Evolutionary conservation across 2,888 invertebrate genomes (phyloP).

Genomic region (Hipparchia sbordonii): DNA sequence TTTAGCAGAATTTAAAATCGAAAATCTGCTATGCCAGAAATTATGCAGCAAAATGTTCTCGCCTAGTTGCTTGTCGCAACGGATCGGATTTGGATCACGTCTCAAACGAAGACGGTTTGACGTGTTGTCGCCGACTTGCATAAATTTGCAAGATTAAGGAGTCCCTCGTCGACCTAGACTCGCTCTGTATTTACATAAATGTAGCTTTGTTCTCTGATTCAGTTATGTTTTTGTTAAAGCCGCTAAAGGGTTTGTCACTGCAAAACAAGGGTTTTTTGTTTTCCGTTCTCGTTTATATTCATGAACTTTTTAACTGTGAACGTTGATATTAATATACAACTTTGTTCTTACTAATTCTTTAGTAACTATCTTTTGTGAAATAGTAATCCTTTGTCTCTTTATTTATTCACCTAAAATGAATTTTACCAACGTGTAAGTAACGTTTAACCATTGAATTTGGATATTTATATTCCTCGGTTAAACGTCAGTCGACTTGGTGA

Average conservation of each 20-base stretch:
- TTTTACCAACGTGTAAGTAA: too few species aligned
- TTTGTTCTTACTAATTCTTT: too few species aligned
- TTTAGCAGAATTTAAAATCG: not conserved
- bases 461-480: too few species aligned
- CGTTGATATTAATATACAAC: not conserved
- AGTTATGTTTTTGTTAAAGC: conserved; percentile 16
- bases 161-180: conserved; percentile 54
- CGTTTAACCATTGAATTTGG: too few species aligned
- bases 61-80: conserved; percentile 70
- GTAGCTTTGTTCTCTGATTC: conserved; percentile 41
- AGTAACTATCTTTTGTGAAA: too few species aligned
- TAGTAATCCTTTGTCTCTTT: too few species aligned
- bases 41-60: conserved; percentile 70
- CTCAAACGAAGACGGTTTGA: conserved; percentile 76
- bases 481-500: too few species aligned
- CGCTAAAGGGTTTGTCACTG: not conserved
- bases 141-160: conserved; percentile 81
- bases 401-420: too few species aligned
- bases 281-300: conserved; percentile 5
- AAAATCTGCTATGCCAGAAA: conserved; percentile 42
- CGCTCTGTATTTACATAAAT: conserved; percentile 65
- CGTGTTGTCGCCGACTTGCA: conserved; percentile 78
- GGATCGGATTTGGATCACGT: conserved; percentile 80
- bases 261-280: conserved; percentile 3
- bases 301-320: not conserved